Percentiles rank a stretch among this genome's conserved stretches.
Evolutionary conservation across 2,888 invertebrate species (phyloP).

Genomic region (Xiphydria camelus): DNA sequence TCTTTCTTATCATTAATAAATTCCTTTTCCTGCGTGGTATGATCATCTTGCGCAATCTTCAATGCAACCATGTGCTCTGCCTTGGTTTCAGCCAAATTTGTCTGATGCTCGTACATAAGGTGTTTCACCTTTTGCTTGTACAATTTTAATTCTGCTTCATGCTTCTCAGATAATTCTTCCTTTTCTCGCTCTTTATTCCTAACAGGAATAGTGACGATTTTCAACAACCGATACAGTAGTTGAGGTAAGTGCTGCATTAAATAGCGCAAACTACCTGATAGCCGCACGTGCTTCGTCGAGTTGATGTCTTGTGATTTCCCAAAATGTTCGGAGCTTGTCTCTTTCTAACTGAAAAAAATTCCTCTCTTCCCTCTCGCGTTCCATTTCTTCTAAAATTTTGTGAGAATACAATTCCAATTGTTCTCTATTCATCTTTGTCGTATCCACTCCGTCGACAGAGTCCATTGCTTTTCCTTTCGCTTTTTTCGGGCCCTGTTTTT

Average conservation of each 20-base stretch:
- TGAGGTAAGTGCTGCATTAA: neutral
- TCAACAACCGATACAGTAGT: neutral
- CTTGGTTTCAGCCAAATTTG: conserved; percentile 79
- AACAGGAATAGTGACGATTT: conserved; percentile 22
- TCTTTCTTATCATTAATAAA: conserved; percentile 74
- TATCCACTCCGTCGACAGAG: conserved; percentile 85
- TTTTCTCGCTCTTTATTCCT: conserved; percentile 84
- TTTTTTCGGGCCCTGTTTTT: conserved; percentile 18
- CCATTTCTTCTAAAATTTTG: conserved; percentile 86
- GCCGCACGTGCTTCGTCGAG: conserved; percentile 81
- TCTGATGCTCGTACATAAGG: conserved; percentile 88
- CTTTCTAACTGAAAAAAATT: conserved; percentile 95
- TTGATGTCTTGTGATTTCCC: conserved; percentile 92
- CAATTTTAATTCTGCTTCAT: conserved; percentile 84
- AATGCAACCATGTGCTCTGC: conserved; percentile 82
- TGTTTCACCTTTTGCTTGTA: conserved; percentile 93
- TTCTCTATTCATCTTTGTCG: conserved; percentile 89
- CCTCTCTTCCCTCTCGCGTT: conserved; percentile 91
- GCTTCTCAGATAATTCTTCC: conserved; percentile 84
- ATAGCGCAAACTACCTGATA: conserved; percentile 60
- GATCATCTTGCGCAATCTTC: conserved; percentile 83
- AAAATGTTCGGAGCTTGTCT: conserved; percentile 91
- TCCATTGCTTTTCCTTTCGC: conserved; percentile 37
- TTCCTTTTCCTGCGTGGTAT: conserved; percentile 75
- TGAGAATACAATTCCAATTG: conserved; percentile 88